Evolutionary conservation across 2,888 invertebrate genomes (phyloP).

Genomic region (Polydrusus pterygomalis): DNA sequence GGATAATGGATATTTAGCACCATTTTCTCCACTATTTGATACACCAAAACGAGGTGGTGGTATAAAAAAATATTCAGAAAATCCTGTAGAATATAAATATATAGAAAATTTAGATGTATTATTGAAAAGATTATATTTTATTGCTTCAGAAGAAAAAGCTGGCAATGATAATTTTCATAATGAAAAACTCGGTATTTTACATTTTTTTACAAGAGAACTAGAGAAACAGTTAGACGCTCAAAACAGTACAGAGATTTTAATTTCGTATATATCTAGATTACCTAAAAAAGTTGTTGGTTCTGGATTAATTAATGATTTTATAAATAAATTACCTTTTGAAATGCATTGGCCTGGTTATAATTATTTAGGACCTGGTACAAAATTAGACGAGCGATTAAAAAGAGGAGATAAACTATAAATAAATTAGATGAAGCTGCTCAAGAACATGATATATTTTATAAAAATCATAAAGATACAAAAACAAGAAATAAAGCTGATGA

Average conservation of each 20-base stretch:
- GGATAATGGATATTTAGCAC: neutral
- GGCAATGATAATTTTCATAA: constrained; percentile 5
- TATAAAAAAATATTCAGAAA: neutral
- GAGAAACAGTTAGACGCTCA: neutral
- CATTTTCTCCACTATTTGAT: constrained; percentile 7
- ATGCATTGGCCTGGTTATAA: neutral
- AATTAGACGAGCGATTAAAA: neutral
- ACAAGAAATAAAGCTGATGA: constrained; percentile 1
- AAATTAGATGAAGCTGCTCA: constrained; percentile 1
- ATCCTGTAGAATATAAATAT: neutral
- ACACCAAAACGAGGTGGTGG: neutral
- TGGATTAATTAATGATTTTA: constrained; percentile 1
- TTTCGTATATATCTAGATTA: neutral
- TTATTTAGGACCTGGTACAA: neutral
- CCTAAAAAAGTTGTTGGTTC: neutral
- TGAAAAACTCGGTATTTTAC: constrained; percentile 6
- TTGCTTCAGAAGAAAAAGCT: constrained; percentile 1
- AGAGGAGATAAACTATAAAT: neutral
- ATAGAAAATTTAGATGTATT: constrained; percentile 7
- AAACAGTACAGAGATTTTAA: neutral
- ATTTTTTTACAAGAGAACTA: neutral
- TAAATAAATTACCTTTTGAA: constrained; percentile 12
- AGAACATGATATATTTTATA: constrained; percentile 10
- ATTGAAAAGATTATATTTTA: constrained; percentile 1
- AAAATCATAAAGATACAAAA: constrained; percentile 6